Evolutionary conservation across 92 coral and sea anemone genomes (phyloP), one percentile per base, ranked within the genome.

Genomic region (Nematostella vectensis): DNA sequence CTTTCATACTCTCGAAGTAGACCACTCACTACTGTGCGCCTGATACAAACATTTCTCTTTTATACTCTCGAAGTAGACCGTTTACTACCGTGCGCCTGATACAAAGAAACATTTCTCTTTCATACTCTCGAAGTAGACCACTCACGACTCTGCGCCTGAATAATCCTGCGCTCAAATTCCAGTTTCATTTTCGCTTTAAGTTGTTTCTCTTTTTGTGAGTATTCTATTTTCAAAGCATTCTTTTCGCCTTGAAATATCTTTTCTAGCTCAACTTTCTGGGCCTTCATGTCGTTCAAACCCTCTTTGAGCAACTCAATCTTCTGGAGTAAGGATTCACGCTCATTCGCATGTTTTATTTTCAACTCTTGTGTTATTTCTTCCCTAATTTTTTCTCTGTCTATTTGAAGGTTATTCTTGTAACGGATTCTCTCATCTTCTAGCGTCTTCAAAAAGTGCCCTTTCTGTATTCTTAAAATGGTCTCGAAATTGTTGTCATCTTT

Each of bases 181-280:
- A 57, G 47, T 19, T 60, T 53, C 63, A 74, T 16, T 24, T 79
- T 68, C 25, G 44, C 62, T 36, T 70, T 54, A 10, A 79, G 47
- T 61, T 73, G 68, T 11, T 79, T 58, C 53, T 79, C 87, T 31
- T 79, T 74, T 25, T 72, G 43, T 15, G 33, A 29, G 30, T 54
- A 65, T n/a, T 65, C 57, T 26, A 79, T 31, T 29, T 74, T 75
- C 47, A 79, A 26, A 0, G 87, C 87, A 48, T 79, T 79, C 30
- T 38, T 72, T 48, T 79, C 87, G 0, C 80, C 81, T 18, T 86
- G 81, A 26, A 86, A 81, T 36, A 86, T 86, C 53, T 74, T 80
- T 9, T 82, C 95, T 12, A 86, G 78, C 50, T 86, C 85, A 37
- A 63, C 57, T 55, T 86, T 86, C 68, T 86, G 95, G 1, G 49